phyloP scores from a whole-genome alignment of 2,797 vertebrate genomes.

The Synanceia verrucosa region DNA sequence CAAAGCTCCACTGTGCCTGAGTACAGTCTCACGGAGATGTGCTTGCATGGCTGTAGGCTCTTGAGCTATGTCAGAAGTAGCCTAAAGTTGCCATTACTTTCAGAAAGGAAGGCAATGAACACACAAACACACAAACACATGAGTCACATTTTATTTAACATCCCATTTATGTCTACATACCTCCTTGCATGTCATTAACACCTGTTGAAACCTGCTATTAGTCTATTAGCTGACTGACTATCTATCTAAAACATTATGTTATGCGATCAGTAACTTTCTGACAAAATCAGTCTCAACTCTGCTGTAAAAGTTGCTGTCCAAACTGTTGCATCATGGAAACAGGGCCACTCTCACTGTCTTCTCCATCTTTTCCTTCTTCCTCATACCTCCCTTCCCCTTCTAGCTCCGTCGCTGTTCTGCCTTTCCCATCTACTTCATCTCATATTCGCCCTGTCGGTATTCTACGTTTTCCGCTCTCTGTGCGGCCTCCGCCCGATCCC shows the following conservation, averaged over 20 bases:
- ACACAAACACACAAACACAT: too few species aligned
- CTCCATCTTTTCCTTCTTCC: slow-evolving; percentile 28
- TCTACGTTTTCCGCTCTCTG: neutral
- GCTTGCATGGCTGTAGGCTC: neutral
- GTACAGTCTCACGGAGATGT: neutral
- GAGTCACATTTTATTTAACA: too few species aligned
- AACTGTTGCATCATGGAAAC: slow-evolving; percentile 70
- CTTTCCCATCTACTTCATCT: slow-evolving; percentile 43
- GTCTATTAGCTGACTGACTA: too few species aligned
- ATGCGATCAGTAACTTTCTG: slow-evolving; percentile 24
- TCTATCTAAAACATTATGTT: neutral
- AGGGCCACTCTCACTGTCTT: slow-evolving; percentile 39
- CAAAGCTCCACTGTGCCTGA: neutral
- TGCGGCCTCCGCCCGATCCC: slow-evolving; percentile 3
- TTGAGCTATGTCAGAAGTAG: too few species aligned
- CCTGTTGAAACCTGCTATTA: too few species aligned
- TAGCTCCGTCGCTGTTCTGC: slow-evolving; percentile 25
- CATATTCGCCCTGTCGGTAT: slow-evolving; percentile 44
- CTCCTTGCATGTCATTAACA: too few species aligned
- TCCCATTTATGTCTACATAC: too few species aligned
- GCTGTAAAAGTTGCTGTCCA: slow-evolving; percentile 70
- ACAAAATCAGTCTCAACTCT: slow-evolving; percentile 47
- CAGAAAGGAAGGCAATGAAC: too few species aligned
- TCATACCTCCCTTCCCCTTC: neutral
- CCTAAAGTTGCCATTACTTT: too few species aligned